Conservation (phyloP, 1,140 invertebrate genomes). For the Ceratina japonica region DNA sequence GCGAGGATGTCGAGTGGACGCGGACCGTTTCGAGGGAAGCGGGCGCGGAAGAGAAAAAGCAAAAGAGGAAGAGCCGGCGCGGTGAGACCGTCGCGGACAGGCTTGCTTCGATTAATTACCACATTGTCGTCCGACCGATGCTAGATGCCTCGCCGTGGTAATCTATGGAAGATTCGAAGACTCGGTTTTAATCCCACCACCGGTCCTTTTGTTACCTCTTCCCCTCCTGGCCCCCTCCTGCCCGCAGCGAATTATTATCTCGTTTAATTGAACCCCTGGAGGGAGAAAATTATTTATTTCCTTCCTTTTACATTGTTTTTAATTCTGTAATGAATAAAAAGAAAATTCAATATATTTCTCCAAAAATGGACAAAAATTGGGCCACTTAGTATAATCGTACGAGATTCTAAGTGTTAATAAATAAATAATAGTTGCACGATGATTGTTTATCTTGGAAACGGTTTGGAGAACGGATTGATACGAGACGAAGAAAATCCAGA, state of each 20-base stretch:
- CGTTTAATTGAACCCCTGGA: conserved; percentile 32
- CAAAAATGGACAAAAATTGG: no score
- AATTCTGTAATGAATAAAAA: no score
- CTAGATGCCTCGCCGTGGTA: conserved; percentile 73
- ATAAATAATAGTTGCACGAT: no score
- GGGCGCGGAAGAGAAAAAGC: conserved; percentile 58
- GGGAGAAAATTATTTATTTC: neutral
- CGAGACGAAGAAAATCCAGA: neutral
- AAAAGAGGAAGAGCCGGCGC: conserved; percentile 68
- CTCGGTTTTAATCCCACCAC: conserved; percentile 71
- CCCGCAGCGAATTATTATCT: conserved; percentile 24
- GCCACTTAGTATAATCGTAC: no score
- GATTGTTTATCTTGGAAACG: no score
- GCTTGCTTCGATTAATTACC: conserved; percentile 79
- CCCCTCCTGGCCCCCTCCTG: neutral
- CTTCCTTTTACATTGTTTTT: neutral
- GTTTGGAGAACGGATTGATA: neutral
- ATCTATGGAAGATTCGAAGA: conserved; percentile 65
- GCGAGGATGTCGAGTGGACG: conserved; percentile 68
- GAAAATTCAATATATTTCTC: no score
- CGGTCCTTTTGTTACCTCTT: conserved; percentile 57
- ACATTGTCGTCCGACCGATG: conserved; percentile 76
- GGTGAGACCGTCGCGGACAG: conserved; percentile 56
- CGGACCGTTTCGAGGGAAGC: conserved; percentile 71
- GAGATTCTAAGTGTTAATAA: no score